Evolutionary conservation across 2,113 vertebrate genomes (phyloP), one percentile per base, ranked within the genome.

Genomic region (Garra rufa): DNA sequence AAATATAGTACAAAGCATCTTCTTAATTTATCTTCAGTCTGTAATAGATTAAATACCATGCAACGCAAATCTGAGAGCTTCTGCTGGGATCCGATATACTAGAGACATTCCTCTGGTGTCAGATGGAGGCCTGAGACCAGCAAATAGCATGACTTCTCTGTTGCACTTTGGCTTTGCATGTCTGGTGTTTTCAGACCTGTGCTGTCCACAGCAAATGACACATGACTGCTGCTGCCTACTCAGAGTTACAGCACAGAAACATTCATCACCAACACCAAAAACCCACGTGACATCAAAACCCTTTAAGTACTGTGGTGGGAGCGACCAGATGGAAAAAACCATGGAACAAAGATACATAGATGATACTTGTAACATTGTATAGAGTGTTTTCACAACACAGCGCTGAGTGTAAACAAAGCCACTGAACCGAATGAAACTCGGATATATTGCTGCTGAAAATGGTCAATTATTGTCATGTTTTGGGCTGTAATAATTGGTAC

Each of bases 41-140:
- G 21, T 63, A 26, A n/a, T 67, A 38, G 46, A 70, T 74, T 30
- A 24, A 80, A 57, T 24, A 30, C 26, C 9, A 43, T 76, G 61
- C 57, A 80, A 84, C 61, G 34, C 19, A 57, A 46, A 41, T 14
- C 50, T 21, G 83, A 61, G 73, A 57, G 52, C 48, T 85, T 79
- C 75, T 7, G 30, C 71, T 61, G 84, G 41, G n/a, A 43, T 76
- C 69, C 61, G 30, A 78, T 65, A 69, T 83, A 71, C 80, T 80
- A 57, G 50, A 59, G 65, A 83, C 80, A 88, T 87, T 89, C 85
- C 77, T 83, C 24, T 48, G 38, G 87, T 81, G 88, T 87, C 88
- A 82, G 59, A 73, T 30, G 19, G 57, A 21, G 15, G 71, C 19
- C 41, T 6, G 48, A 80, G n/a, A 61, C 7, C 9, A 55, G 75